Percentiles rank a stretch among this genome's conserved stretches.
Evolutionary conservation across 1,140 invertebrate genomes (phyloP).

Genomic region (Drosophila simulans): DNA sequence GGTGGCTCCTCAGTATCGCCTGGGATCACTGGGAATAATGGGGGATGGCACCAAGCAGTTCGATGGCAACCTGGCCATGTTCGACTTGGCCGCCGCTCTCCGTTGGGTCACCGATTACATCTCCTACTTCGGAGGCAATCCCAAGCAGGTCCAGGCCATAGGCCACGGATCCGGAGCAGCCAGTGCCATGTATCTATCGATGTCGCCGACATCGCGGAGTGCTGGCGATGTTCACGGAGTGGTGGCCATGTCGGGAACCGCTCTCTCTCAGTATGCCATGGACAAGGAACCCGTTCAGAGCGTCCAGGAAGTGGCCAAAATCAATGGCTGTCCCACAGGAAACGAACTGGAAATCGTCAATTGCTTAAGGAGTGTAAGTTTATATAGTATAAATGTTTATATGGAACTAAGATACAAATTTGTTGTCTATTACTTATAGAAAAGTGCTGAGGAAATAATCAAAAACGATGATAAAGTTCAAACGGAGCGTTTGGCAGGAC

Average conservation of each 20-base stretch:
- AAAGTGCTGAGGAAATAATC: slow-evolving; percentile 81
- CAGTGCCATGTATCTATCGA: slow-evolving; percentile 86
- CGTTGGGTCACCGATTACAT: slow-evolving; percentile 89
- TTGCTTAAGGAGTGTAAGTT: slow-evolving; percentile 85
- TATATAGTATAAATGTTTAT: no score
- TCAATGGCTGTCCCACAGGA: slow-evolving; percentile 86
- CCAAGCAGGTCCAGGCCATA: slow-evolving; percentile 87
- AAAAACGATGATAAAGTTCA: slow-evolving; percentile 85
- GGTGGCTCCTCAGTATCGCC: slow-evolving; percentile 92
- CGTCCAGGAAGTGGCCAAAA: slow-evolving; percentile 85
- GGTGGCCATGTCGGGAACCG: slow-evolving; percentile 89
- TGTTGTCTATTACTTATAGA: slow-evolving; percentile 12
- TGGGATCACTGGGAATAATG: slow-evolving; percentile 92
- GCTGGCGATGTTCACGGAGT: slow-evolving; percentile 86
- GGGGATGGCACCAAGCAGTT: slow-evolving; percentile 88
- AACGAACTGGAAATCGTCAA: slow-evolving; percentile 86
- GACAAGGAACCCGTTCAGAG: slow-evolving; percentile 86
- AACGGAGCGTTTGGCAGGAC: slow-evolving; percentile 78
- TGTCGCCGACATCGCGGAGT: slow-evolving; percentile 86
- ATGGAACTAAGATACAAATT: no score
- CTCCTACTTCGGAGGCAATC: slow-evolving; percentile 89
- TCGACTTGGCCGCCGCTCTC: slow-evolving; percentile 89
- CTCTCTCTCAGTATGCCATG: slow-evolving; percentile 87
- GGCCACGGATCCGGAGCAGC: slow-evolving; percentile 89
- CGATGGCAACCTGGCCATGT: slow-evolving; percentile 89